These are phyloP conservation scores for Luidia sarsii DNA, from an alignment of 53 echinoderm and acorn worm species.

Conservation along the genomic window DNA sequence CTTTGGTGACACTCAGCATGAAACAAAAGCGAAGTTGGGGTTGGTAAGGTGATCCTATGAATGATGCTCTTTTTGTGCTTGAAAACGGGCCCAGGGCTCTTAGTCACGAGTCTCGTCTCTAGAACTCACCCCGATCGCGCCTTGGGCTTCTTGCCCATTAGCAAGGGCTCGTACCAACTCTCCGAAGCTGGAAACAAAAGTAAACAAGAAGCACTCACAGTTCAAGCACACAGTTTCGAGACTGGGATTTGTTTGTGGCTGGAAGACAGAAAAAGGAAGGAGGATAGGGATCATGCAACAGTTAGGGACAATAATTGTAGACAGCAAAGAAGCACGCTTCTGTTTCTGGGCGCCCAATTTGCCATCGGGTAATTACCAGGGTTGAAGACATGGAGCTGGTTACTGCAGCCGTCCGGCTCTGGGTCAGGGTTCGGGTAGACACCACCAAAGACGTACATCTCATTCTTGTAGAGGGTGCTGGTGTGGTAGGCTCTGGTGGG, in stretches of 20 bases:
- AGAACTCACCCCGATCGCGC: conserved; percentile 91
- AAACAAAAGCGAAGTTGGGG: too few relatives aligned
- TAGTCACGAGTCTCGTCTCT: too few relatives aligned
- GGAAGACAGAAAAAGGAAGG: too few relatives aligned
- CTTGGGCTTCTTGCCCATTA: conserved; percentile 80
- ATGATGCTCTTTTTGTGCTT: too few relatives aligned
- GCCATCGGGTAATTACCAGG: conserved; percentile 64
- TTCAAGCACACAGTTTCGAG: too few relatives aligned
- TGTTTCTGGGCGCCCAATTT: background rate
- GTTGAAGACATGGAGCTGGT: conserved; percentile 76
- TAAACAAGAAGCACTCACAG: too few relatives aligned
- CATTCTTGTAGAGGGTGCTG: conserved; percentile 73
- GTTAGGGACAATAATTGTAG: background rate
- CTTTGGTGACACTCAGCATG: too few relatives aligned
- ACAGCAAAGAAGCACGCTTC: background rate
- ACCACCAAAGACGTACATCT: conserved; percentile 93
- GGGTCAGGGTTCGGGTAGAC: conserved; percentile 94
- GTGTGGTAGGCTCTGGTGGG: conserved; percentile 94
- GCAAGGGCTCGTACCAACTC: conserved; percentile 91
- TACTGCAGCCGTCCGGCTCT: conserved; percentile 92
- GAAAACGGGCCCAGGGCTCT: too few relatives aligned
- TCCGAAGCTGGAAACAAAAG: conserved; percentile 56
- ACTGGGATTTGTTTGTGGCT: too few relatives aligned
- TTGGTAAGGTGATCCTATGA: too few relatives aligned
- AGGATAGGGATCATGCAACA: too few relatives aligned